Evolutionary conservation across 2,888 invertebrate species (phyloP).

Genomic region (Trichopria drosophilae): DNA sequence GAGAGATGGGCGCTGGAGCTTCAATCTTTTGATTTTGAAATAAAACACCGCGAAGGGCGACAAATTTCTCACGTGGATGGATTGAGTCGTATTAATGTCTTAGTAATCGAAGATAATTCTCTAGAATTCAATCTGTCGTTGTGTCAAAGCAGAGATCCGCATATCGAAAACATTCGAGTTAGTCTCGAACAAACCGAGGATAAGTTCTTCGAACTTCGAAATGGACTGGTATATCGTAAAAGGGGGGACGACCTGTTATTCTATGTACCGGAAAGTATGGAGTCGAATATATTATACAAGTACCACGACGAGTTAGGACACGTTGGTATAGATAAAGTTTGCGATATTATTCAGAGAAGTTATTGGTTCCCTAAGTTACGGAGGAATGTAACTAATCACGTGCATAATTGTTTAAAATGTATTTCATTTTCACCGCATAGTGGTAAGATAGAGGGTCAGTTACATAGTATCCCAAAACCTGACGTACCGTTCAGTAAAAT

Average conservation of each 20-base stretch:
- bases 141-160: slow-evolving; percentile 3
- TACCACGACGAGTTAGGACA: slow-evolving; percentile 34
- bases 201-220: slow-evolving; percentile 25
- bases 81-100: slow-evolving; percentile 25
- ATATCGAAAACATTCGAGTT: slow-evolving; percentile 11
- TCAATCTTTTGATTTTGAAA: slow-evolving; percentile 33
- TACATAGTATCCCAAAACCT: slow-evolving; percentile 6
- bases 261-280: slow-evolving; percentile 32
- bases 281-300: slow-evolving; percentile 22
- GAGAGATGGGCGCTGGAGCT: slow-evolving; percentile 39
- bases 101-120: slow-evolving; percentile 14
- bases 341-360: neutral
- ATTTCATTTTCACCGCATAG: slow-evolving; percentile 25
- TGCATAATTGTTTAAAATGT: slow-evolving; percentile 24
- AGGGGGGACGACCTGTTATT: slow-evolving; percentile 25
- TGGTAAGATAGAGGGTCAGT: slow-evolving; percentile 31
- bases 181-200: slow-evolving; percentile 21
- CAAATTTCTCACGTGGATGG: slow-evolving; percentile 41
- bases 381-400: slow-evolving; percentile 2
- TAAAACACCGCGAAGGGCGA: slow-evolving; percentile 34
- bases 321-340: slow-evolving; percentile 30
- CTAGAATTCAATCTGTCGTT: slow-evolving; percentile 14
- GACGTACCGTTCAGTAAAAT: slow-evolving; percentile 1
- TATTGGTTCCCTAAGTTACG: too few species aligned
- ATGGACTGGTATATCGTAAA: slow-evolving; percentile 33